Evolutionary conservation across 2,888 invertebrate genomes (phyloP), one percentile per base, ranked within the genome.

Genomic region (Drosophila flavopinicola): DNA sequence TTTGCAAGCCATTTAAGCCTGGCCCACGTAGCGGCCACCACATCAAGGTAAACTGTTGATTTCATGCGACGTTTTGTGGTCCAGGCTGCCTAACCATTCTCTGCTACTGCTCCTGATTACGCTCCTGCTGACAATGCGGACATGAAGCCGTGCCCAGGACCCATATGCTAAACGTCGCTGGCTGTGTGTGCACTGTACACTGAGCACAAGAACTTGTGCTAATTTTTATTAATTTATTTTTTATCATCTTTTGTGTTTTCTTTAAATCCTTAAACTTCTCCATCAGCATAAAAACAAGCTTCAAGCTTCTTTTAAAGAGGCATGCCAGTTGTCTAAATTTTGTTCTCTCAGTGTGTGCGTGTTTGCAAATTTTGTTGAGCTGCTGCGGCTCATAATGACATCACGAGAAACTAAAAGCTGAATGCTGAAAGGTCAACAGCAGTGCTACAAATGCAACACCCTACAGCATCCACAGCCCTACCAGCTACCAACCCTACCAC

Each of bases 11-110:
- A 73, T 80, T 86, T 82, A 73, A 63, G 57, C 73, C 63, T 53
- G 61, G 48, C 25, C 52, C 68, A 64, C 57, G 37, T 47, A 15
- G 15, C 61, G 56, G 47, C 65, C 61, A 66, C 57, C 52, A 70
- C 66, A 53, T 59, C 65, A 67, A 87, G 85, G 83, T 78, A 83
- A 83, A 83, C 83, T 85, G 85, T 85, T 83, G 87, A 85, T 85
- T 71, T 75, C 66, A 48, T 42, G 78, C 69, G 77, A 60, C 64
- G 44, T 48, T 49, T 42, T 66, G 78, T 60, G 82, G 57, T 65
- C 47, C 69, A 33, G 25, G n/a, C 38, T 42, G 41, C 15, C 33
- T 29, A 33, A 20, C 47, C 44, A 39, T 13, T 11, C 48, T 27
- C 29, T 9, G 33, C 17, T 35, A 5, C n/a, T n/a, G n/a, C 7